Conservation (phyloP, 2,888 invertebrate genomes). For the Halocaridina rubra region DNA sequence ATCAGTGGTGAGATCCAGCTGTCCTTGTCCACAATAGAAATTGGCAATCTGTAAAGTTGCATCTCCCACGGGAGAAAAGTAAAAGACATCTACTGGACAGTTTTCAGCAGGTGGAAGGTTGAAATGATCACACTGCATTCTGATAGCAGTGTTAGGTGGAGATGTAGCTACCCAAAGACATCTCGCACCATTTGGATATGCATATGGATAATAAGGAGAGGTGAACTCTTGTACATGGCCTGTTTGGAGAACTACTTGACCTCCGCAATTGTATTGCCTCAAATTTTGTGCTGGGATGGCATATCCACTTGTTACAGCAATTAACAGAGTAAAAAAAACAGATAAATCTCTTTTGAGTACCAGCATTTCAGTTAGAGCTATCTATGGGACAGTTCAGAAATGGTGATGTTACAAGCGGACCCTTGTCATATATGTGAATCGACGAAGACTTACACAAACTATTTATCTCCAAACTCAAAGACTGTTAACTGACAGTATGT, state of each 20-base stretch:
- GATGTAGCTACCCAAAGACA: background rate
- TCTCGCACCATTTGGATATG: background rate
- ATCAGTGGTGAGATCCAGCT: background rate
- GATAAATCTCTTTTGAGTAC: too few species aligned
- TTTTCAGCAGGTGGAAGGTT: background rate
- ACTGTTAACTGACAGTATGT: too few species aligned
- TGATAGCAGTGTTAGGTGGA: background rate
- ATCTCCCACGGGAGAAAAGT: background rate
- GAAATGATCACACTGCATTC: background rate
- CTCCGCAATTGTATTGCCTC: background rate
- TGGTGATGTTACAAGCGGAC: too few species aligned
- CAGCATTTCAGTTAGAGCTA: too few species aligned
- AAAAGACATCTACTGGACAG: background rate
- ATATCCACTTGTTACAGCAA: too few species aligned
- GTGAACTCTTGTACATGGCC: background rate
- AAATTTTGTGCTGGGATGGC: too few species aligned
- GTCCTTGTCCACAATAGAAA: slow-evolving; percentile 5
- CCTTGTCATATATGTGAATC: too few species aligned
- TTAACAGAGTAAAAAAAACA: too few species aligned
- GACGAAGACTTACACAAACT: too few species aligned
- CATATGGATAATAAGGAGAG: slow-evolving; percentile 7
- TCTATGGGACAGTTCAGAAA: too few species aligned
- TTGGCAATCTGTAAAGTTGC: background rate
- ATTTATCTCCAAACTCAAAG: too few species aligned
- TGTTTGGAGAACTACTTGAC: background rate